A percentile compares a stretch with the other conserved stretches of the same genome.
Evolutionary conservation across 2,888 invertebrate genomes (phyloP).

Genomic region (Congeria kusceri): DNA sequence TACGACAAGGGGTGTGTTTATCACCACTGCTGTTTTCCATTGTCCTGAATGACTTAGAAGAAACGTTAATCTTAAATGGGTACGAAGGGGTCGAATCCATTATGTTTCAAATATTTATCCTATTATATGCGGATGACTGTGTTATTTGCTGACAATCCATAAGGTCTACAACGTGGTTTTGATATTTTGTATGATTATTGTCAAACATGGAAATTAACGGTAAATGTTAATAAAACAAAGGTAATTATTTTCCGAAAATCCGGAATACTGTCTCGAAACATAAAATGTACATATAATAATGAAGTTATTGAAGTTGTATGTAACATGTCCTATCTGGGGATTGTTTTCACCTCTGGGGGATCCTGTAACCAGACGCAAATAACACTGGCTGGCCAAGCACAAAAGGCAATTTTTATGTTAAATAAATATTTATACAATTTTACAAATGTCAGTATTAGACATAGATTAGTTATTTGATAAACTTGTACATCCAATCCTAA

Average conservation of each 20-base stretch:
- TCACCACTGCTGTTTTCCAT: neutral
- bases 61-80: conserved; percentile 10
- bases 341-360: conserved; percentile 4
- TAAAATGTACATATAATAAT: neutral
- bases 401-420: neutral
- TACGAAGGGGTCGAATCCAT: neutral
- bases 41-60: neutral
- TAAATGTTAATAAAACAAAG: conserved; percentile 5
- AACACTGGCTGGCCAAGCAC: neutral
- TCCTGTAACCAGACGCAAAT: conserved; percentile 3
- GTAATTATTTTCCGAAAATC: neutral
- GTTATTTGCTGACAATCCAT: neutral
- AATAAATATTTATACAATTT: neutral
- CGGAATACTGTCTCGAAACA: no score
- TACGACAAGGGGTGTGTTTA: conserved; percentile 7
- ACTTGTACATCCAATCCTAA: neutral
- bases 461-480: conserved; percentile 3
- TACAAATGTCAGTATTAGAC: neutral
- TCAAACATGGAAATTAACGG: conserved; percentile 1
- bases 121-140: neutral
- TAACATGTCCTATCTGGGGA: conserved; percentile 2
- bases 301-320: neutral
- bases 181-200: neutral
- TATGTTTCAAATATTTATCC: conserved; percentile 7
- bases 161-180: neutral